These are phyloP conservation scores for Notolabrus celidotus DNA, from an alignment of 2,797 vertebrate species.

Conservation along the genomic window DNA sequence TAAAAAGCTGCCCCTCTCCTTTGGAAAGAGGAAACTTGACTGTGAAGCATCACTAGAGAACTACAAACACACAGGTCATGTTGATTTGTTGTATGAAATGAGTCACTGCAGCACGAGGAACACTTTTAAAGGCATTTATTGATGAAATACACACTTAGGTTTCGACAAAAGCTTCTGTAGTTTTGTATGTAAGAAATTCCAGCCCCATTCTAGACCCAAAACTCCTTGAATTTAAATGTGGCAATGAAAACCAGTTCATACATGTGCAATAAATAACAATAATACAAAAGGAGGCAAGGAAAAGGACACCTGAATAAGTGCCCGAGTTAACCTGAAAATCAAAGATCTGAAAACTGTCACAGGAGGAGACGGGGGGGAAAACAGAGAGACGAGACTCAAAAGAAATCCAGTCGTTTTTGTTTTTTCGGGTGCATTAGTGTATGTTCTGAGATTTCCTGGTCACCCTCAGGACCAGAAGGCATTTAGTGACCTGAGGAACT, in stretches of 20 bases:
- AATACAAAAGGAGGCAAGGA: constrained; percentile 78
- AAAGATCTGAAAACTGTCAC: constrained; percentile 9
- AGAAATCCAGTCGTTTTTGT: constrained; percentile 72
- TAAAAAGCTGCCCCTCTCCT: too few species aligned
- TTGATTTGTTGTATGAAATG: not conserved
- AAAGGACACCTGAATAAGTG: constrained; percentile 76
- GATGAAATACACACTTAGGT: constrained; percentile 89
- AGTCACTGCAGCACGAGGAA: not conserved
- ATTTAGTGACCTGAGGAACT: constrained; percentile 85
- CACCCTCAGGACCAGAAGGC: constrained; percentile 81
- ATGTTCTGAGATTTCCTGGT: constrained; percentile 82
- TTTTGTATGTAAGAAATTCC: constrained; percentile 84
- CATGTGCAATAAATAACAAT: constrained; percentile 88
- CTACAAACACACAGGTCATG: too few species aligned
- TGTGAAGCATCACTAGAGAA: too few species aligned
- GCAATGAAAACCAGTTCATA: constrained; percentile 82
- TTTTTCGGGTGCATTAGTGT: constrained; percentile 81
- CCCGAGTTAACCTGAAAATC: constrained; percentile 62
- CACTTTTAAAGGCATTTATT: constrained; percentile 89
- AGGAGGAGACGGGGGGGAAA: constrained; percentile 3
- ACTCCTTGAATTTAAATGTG: constrained; percentile 72
- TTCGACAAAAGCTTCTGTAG: constrained; percentile 86
- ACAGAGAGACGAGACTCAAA: constrained; percentile 51
- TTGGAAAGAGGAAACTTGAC: too few species aligned
- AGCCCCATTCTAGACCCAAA: constrained; percentile 73